These are phyloP conservation scores for Ormyrus nitidulus DNA, from an alignment of 2,888 invertebrate species.

Conservation along the genomic window DNA sequence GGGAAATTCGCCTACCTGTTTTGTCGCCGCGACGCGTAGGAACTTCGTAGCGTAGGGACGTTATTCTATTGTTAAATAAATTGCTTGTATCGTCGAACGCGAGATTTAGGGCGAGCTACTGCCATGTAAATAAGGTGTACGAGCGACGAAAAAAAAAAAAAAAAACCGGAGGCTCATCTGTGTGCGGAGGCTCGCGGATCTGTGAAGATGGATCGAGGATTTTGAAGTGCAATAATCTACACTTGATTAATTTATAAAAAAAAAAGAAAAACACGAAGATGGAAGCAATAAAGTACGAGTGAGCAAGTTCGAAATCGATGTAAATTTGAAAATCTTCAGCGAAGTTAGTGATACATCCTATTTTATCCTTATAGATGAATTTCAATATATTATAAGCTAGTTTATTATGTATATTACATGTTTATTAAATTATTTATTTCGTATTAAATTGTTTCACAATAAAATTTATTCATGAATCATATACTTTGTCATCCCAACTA, in stretches of 20 bases:
- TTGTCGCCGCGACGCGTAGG: constrained; percentile 64
- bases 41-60: constrained; percentile 68
- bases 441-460: constrained; percentile 7
- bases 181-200: constrained; percentile 56
- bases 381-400: not conserved
- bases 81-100: constrained; percentile 59
- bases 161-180: constrained; percentile 64
- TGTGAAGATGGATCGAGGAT: constrained; percentile 36
- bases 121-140: constrained; percentile 69
- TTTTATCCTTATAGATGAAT: constrained; percentile 11
- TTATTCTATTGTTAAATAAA: constrained; percentile 61
- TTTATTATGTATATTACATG: constrained; percentile 6
- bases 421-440: constrained; percentile 14
- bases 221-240: constrained; percentile 57
- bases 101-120: constrained; percentile 67
- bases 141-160: constrained; percentile 44
- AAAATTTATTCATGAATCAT: not conserved
- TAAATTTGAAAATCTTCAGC: not conserved
- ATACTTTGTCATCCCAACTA: not conserved
- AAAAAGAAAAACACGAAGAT: constrained; percentile 45
- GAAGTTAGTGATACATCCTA: constrained; percentile 11
- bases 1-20: constrained; percentile 2
- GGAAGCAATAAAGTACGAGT: constrained; percentile 55
- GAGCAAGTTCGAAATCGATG: not conserved
- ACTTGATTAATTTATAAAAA: constrained; percentile 53